Percentiles rank a stretch among this genome's conserved stretches.
Conservation (phyloP, 2,113 vertebrate species). For the Prunella fulvescens region DNA sequence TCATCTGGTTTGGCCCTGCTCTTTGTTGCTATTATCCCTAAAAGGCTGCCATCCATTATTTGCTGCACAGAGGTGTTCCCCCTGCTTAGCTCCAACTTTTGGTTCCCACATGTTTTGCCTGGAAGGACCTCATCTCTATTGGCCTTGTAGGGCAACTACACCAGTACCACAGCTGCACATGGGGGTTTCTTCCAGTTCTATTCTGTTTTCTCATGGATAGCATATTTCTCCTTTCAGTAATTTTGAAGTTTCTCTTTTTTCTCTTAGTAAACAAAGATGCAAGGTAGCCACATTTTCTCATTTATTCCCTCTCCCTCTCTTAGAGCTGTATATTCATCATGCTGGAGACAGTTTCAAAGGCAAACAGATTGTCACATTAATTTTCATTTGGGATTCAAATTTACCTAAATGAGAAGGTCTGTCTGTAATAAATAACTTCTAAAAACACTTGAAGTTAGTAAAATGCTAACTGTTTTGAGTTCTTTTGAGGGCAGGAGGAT, state of each 20-base stretch:
- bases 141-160: neutral
- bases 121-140: neutral
- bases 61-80: neutral
- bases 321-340: neutral
- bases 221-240: neutral
- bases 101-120: neutral
- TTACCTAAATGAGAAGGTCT: neutral
- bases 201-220: neutral
- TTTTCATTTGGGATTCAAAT: neutral
- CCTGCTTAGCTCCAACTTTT: neutral
- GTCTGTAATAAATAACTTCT: neutral
- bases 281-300: neutral
- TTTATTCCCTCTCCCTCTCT: neutral
- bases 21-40: neutral
- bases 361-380: neutral
- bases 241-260: neutral
- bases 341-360: neutral
- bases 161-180: neutral
- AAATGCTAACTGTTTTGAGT: neutral
- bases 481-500: neutral
- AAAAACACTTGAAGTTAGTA: neutral
- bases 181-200: neutral
- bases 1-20: neutral
- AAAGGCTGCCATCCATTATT: neutral
- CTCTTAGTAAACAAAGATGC: neutral